phyloP scores from a whole-genome alignment of 37 sponge, comb jelly and placozoan species.

The Axinella damicornis region DNA sequence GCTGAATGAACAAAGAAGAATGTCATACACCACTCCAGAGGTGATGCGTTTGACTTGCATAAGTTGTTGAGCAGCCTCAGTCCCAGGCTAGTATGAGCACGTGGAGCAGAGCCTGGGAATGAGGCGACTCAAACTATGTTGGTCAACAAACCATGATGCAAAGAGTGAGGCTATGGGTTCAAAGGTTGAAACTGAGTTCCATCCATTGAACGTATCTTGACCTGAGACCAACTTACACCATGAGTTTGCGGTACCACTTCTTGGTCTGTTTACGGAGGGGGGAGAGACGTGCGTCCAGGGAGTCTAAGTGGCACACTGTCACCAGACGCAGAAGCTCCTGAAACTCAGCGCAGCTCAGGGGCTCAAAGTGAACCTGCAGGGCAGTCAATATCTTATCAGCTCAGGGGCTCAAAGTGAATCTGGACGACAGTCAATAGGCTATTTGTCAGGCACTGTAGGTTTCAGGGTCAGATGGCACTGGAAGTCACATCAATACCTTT shows the following conservation, averaged over 20 bases:
- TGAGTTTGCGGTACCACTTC: constrained; percentile 58
- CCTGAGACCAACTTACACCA: too few species aligned
- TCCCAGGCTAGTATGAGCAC: too few species aligned
- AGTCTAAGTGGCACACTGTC: constrained; percentile 39
- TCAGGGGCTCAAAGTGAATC: constrained; percentile 3
- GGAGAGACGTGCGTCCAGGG: constrained; percentile 37
- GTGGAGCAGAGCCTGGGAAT: too few species aligned
- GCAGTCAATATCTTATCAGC: neutral
- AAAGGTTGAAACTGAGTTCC: too few species aligned
- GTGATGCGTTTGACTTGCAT: too few species aligned
- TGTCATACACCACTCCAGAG: too few species aligned
- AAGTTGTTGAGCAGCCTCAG: too few species aligned
- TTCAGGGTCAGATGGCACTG: neutral
- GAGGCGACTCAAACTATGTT: too few species aligned
- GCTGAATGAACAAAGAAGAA: neutral
- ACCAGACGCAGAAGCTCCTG: constrained; percentile 55
- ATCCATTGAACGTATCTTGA: too few species aligned
- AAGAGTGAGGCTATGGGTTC: too few species aligned
- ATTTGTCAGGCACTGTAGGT: neutral
- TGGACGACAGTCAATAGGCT: neutral
- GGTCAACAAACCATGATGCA: too few species aligned
- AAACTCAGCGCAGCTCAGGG: constrained; percentile 52
- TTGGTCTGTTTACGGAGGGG: constrained; percentile 27
- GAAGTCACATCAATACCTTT: too few species aligned
- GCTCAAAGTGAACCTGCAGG: neutral